These are phyloP conservation scores for Murina feae DNA, from an alignment of 2,113 vertebrate genomes.

Conservation along the genomic window DNA sequence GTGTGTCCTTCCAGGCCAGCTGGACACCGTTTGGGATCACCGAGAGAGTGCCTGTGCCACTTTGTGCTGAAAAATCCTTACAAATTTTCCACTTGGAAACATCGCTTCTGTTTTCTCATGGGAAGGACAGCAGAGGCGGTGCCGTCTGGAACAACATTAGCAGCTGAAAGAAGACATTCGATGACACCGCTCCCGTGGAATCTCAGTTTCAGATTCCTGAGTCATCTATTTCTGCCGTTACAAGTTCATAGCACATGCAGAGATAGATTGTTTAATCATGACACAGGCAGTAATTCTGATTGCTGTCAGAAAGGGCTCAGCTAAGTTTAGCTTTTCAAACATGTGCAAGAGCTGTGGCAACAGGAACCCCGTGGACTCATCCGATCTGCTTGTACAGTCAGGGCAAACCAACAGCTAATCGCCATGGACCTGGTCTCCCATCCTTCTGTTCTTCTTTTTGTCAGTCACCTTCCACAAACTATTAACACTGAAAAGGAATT, in stretches of 20 bases:
- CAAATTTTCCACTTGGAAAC: background rate
- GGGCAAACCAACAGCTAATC: background rate
- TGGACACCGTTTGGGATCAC: background rate
- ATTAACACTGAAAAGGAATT: conserved; percentile 20
- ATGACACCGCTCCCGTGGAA: background rate
- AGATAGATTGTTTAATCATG: conserved; percentile 11
- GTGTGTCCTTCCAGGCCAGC: background rate
- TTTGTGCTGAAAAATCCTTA: background rate
- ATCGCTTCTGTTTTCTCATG: conserved; percentile 18
- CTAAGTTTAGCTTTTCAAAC: conserved; percentile 21
- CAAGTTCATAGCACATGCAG: background rate
- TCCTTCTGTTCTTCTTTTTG: background rate
- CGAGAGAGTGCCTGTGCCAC: background rate
- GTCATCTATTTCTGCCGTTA: background rate
- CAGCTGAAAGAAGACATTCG: background rate
- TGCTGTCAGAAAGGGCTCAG: conserved; percentile 13
- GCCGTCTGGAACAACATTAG: background rate
- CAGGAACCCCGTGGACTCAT: background rate
- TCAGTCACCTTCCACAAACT: background rate
- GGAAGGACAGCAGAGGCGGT: background rate
- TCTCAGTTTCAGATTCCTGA: background rate
- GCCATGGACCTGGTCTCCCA: background rate
- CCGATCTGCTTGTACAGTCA: background rate
- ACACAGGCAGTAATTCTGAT: conserved; percentile 1
- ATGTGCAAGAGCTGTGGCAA: background rate